Percentiles rank a stretch among this genome's conserved stretches.
Evolutionary conservation across 1,140 invertebrate genomes (phyloP).

Genomic region (Lepidurus apus): DNA sequence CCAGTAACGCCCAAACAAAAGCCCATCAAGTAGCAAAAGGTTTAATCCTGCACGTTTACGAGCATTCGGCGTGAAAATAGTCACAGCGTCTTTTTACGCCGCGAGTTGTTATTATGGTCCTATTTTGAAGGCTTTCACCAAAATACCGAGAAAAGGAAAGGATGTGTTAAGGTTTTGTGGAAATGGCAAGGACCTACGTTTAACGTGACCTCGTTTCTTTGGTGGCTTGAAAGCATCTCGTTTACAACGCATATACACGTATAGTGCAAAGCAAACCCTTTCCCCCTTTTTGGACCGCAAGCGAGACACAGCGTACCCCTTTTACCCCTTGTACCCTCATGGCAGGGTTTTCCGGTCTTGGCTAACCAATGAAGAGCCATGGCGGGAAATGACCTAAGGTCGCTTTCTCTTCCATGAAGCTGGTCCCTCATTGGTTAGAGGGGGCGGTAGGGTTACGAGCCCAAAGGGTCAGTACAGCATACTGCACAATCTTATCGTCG

Average conservation of each 20-base stretch:
- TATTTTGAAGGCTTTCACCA: neutral
- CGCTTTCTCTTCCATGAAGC: neutral
- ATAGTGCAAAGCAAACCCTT: neutral
- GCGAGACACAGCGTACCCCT: neutral
- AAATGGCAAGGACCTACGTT: constrained; percentile 14
- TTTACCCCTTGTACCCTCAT: constrained; percentile 7
- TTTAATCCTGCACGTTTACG: too few species aligned
- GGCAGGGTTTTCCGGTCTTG: constrained; percentile 16
- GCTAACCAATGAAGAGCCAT: constrained; percentile 15
- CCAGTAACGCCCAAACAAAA: too few species aligned
- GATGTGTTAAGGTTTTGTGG: constrained; percentile 19
- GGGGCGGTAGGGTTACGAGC: constrained; percentile 6
- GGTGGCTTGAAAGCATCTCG: neutral
- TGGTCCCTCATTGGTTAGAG: neutral
- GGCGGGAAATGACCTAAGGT: constrained; percentile 20
- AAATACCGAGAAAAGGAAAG: constrained; percentile 16
- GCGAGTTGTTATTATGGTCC: neutral
- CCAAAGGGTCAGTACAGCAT: constrained; percentile 8
- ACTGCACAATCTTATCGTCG: constrained; percentile 7
- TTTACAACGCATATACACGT: neutral
- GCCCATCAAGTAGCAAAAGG: too few species aligned
- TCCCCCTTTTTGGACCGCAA: neutral
- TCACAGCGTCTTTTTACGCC: neutral
- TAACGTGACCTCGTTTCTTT: neutral
- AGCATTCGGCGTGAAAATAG: neutral